Base-by-base conservation (phyloP, 2,888 invertebrate species). In the Dicranocentrus wangi region DNA sequence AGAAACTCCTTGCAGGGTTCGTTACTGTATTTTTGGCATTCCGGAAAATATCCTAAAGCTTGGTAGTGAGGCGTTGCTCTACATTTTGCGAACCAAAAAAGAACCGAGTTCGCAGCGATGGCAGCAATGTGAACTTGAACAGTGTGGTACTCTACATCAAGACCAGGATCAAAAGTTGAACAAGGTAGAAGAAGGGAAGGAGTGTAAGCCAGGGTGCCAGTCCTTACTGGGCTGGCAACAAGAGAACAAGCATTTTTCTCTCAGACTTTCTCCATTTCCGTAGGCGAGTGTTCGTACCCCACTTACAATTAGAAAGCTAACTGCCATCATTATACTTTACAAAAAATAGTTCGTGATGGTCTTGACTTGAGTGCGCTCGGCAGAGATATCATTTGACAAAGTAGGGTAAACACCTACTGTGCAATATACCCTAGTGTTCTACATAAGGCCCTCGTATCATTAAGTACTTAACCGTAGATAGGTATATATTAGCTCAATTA, bases 141-240 rank as follows among this genome's bases (percentile, higher is more conserved):
- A n/a, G n/a, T n/a, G n/a, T n/a, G n/a, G n/a, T n/a, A n/a, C n/a
- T n/a, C n/a, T n/a, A n/a, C n/a, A n/a, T n/a, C n/a, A n/a, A n/a
- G n/a, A n/a, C n/a, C n/a, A n/a, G n/a, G n/a, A n/a, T n/a, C n/a
- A n/a, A n/a, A n/a, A 13, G 7, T 39, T 39, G 39, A 39, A 13
- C 39, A 39, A 39, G 13, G 39, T 39, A 13, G 23, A 73, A 53
- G 63, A 25, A 28, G 23, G 28, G 75, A 39, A 75, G 66, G 55
- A 66, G 19, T n/a, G 58, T 53, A 58, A 66, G 39, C 47, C 27
- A 1, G 1, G 27, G 13, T 55, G 32, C 65, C 66, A 75, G 75
- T 75, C 75, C 75, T 66, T 19, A 58, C 27, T 43, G 75, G 75
- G 58, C 75, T 66, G 66, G 66, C 65, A 58, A 25, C 21, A 51